Conservation (phyloP, 2,888 invertebrate genomes). For the Apamea sordens region DNA sequence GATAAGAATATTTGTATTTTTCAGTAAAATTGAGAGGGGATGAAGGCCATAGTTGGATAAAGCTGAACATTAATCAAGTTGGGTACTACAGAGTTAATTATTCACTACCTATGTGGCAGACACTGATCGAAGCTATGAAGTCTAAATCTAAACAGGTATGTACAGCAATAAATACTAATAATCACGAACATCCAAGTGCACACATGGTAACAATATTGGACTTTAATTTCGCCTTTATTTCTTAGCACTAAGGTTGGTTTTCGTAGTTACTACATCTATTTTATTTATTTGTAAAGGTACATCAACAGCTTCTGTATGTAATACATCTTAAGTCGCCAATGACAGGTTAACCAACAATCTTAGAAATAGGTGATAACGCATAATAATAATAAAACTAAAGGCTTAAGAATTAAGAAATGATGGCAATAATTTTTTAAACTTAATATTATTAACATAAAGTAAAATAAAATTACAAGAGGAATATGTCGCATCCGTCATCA, state of each 20-base stretch:
- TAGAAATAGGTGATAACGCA: too few species aligned
- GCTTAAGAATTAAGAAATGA: too few species aligned
- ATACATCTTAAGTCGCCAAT: too few species aligned
- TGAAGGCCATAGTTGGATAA: conserved; percentile 91
- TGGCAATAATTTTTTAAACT: too few species aligned
- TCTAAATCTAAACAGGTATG: conserved; percentile 72
- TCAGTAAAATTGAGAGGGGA: conserved; percentile 89
- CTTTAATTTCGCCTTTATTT: background rate
- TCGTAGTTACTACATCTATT: too few species aligned
- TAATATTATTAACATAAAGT: too few species aligned
- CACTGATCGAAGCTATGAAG: conserved; percentile 77
- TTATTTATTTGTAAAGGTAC: too few species aligned
- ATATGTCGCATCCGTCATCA: too few species aligned
- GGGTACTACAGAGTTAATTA: conserved; percentile 98
- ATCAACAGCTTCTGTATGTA: too few species aligned
- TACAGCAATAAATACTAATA: background rate
- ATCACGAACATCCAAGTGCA: background rate
- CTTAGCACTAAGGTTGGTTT: background rate
- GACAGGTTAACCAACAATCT: too few species aligned
- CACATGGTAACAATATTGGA: background rate
- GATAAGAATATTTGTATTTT: conserved; percentile 61
- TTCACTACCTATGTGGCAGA: conserved; percentile 91
- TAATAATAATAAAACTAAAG: too few species aligned
- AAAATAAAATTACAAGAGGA: too few species aligned
- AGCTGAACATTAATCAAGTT: conserved; percentile 95